These are phyloP conservation scores for Isurus oxyrinchus DNA, from an alignment of 2,113 vertebrate genomes.

Conservation along the genomic window DNA sequence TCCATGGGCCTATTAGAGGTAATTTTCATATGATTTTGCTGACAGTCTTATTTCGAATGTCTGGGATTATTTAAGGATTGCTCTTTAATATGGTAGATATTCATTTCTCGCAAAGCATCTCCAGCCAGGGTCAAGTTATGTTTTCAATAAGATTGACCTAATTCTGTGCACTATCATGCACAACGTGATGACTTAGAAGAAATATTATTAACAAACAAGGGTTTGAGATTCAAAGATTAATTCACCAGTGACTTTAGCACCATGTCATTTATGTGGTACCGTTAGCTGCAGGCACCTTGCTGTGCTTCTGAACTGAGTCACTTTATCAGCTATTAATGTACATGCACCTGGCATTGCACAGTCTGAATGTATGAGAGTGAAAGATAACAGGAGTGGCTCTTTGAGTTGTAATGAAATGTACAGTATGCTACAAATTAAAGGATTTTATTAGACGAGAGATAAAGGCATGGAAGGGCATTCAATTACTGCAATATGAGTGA, in stretches of 20 bases:
- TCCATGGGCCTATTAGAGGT: not conserved
- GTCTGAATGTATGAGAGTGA: not conserved
- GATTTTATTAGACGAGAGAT: not conserved
- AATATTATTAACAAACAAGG: not conserved
- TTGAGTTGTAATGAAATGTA: not conserved
- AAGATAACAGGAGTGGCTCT: not conserved
- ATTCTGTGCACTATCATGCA: not conserved
- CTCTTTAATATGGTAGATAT: not conserved
- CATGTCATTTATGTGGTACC: not conserved
- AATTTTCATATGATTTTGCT: not conserved
- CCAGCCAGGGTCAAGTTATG: not conserved
- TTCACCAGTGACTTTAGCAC: not conserved
- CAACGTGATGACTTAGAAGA: not conserved
- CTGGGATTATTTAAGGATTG: not conserved
- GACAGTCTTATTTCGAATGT: not conserved
- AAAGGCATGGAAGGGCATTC: not conserved
- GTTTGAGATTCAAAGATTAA: not conserved
- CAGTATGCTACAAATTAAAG: not conserved
- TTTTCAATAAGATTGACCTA: not conserved
- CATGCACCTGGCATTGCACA: not conserved
- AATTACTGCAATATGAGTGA: not conserved
- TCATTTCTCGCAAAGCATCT: not conserved
- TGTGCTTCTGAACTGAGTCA: not conserved
- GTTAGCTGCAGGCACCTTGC: not conserved
- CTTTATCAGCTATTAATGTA: not conserved